Conservation (phyloP, 2,888 invertebrate species). For the Philhelius pedissequus region DNA sequence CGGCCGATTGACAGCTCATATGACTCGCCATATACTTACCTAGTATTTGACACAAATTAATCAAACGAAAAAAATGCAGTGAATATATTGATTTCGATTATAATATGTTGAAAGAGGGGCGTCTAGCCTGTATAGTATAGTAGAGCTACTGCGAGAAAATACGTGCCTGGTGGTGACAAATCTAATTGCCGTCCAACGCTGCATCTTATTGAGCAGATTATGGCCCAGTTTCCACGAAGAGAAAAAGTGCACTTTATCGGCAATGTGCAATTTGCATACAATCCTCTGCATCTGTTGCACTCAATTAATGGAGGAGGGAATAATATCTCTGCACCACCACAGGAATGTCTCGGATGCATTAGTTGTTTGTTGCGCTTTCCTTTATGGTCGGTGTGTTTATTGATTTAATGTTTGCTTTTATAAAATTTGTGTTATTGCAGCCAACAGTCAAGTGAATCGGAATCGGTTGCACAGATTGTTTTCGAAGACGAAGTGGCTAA, state of each 20-base stretch:
- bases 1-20: constrained; percentile 17
- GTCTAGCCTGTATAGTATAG: constrained; percentile 18
- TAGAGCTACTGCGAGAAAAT: background rate
- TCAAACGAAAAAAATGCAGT: constrained; percentile 6
- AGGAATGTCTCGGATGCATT: constrained; percentile 1
- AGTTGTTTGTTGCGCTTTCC: constrained; percentile 28
- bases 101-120: constrained; percentile 53
- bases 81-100: constrained; percentile 34
- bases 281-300: background rate
- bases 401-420: constrained; percentile 46
- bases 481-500: constrained; percentile 23
- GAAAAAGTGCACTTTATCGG: constrained; percentile 38
- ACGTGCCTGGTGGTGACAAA: constrained; percentile 41
- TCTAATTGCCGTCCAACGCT: constrained; percentile 41
- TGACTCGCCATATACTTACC: constrained; percentile 36
- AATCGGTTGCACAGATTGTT: constrained; percentile 40
- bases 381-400: constrained; percentile 54
- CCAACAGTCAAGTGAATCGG: constrained; percentile 21
- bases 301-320: background rate
- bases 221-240: constrained; percentile 49
- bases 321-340: background rate
- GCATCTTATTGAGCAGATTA: constrained; percentile 19
- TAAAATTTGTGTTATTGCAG: constrained; percentile 14
- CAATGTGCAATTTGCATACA: constrained; percentile 54
- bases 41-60: constrained; percentile 58